Base-by-base conservation (phyloP, 1,140 invertebrate species). In the Gryllus bimaculatus region DNA sequence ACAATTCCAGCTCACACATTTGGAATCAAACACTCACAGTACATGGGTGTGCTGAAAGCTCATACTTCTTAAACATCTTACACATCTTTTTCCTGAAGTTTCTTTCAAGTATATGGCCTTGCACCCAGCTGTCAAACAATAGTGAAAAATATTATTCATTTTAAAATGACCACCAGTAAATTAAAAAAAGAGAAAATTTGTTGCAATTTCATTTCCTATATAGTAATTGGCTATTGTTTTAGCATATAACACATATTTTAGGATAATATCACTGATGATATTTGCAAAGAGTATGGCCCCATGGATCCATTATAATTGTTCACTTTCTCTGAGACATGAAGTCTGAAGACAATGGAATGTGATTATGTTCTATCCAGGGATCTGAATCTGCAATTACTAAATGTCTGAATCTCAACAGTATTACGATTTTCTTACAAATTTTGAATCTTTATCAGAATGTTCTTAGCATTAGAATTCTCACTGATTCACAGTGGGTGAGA, bases 21-120 rank as follows among this genome's bases (percentile, higher is more conserved):
- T 85, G 95, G 95, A 75, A 96, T 97, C 81, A 93, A 92, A 83
- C 95, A 97, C 85, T 95, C 94, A 2, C 92, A 90, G 66, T 93
- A 94, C 82, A 88, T 93, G 80, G 92, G 93, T 76, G 90, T 92
- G 80, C 86, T 92, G 78, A 88, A 87, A 81, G 85, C 85, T 76
- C 78, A 82, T 54, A 82, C 84, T 78, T 85, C 83, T 79, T 86
- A 83, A 84, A 74, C 7, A 66, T 13, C 48, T 75, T 26, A 21
- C 20, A 83, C 84, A 74, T 18, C 2, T 13, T 73, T 75, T 26
- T 26, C 20, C 74, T 66, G 75, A 75, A 78, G n/a, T 75, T 66
- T 66, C 10, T 66, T 66, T 66, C 54, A 66, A 10, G 18, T 3
- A 66, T 13, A 66, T 66, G 10, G 54, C 18, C 54, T 18, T 66